Evolutionary conservation across 2,888 invertebrate genomes (phyloP), one percentile per base, ranked within the genome.

Genomic region (Caenorhabditis angaria): DNA sequence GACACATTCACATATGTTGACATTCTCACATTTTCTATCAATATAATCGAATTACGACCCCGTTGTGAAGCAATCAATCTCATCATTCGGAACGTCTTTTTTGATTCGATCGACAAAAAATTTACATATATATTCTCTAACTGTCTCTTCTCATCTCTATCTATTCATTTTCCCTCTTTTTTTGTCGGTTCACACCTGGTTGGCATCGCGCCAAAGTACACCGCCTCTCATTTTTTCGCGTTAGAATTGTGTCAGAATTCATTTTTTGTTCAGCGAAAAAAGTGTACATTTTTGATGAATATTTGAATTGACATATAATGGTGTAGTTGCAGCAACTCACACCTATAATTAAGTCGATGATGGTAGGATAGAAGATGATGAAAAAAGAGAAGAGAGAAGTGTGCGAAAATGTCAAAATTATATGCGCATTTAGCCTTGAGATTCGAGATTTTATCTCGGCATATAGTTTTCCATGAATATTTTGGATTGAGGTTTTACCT

Each of bases 31-130:
- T 12, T 32, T 32, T 32, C 10, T 41, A 18, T 14, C 6, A 18
- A 41, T 14, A 41, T 41, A 12, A 32, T 41, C 41, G 6, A 6
- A 41, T 18, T 41, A 14, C 18, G 41, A 41, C 41, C n/a, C 41
- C 41, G 41, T 41, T 41, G 41, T 14, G 41, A 41, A 41, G 41
- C 41, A 41, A 41, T 41, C 41, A 41, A 41, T 41, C 41, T 41
- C 41, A 41, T 41, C 41, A 41, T 41, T 41, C 41, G 41, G 41
- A 41, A 41, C 41, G 41, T 41, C 41, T 41, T 41, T 41, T 41
- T 41, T 18, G 18, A 41, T 18, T 32, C 12, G 6, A 32, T 8
- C 32, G 12, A 8, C 41, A 41, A 41, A 41, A 41, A 41, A 41
- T 41, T 41, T 41, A 41, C 41, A 41, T 41, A 41, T 41, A 41